Evolutionary conservation across 2,888 invertebrate genomes (phyloP), one percentile per base, ranked within the genome.

Genomic region (Eupithecia tripunctaria): DNA sequence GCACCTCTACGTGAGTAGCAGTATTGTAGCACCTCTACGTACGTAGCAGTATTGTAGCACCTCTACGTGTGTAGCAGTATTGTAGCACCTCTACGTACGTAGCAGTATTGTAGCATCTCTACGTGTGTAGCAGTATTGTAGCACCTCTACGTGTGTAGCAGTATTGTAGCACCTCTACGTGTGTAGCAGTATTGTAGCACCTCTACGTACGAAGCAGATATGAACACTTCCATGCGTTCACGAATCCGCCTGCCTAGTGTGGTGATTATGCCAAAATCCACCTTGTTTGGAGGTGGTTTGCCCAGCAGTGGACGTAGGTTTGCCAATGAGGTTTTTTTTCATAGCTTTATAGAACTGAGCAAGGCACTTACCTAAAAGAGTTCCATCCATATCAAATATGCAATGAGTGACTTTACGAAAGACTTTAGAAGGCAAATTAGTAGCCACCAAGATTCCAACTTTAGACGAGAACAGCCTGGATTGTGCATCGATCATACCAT

Each of bases 351-450:
- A 6, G n/a, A 38, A n/a, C 18, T 32, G n/a, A 12, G 25, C 18
- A n/a, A 18, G 18, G 12, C 2, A 76, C 82, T 77, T 76, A 91
- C 91, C 88, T 2, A 92, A 78, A n/a, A 92, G 77, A 0, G 91
- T 92, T 0, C 92, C 92, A 71, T 92, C 92, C 81, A 92, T 73
- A 75, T 92, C 92, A 32, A 92, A 91, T 7, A 91, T 66, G 41
- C 92, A 91, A 70, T 92, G 92, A 0, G 91, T 90, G 0, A 90
- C 90, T 70, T 82, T 87, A 15, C 47, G 12, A 29, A 18, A 63
- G 27, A 60, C 1, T 29, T 29, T 60, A 27, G 60, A 0, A 2
- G 60, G 18, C 3, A 51, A 51, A 10, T n/a, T 2, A 51, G 21
- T 21, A n/a, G 43, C 1, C 43, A 51, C 1, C 21, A 10, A 21